phyloP scores from a whole-genome alignment of 2,888 invertebrate species.

The Lypha dubia region DNA sequence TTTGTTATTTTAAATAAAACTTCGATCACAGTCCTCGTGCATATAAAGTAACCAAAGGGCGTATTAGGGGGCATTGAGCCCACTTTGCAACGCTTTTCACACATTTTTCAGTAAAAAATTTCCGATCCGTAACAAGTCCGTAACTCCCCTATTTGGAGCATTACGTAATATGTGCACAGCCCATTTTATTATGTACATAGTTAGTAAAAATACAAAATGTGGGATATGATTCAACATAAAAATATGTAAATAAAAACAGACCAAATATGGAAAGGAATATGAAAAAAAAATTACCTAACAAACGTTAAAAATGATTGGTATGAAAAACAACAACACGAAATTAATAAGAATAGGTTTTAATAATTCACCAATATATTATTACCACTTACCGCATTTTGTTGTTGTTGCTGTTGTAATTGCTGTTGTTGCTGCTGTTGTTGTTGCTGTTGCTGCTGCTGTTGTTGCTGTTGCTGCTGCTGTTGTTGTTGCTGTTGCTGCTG shows the following conservation, averaged over 20 bases:
- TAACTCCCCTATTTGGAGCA: too few relatives aligned
- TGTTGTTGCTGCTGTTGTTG: constrained; percentile 81
- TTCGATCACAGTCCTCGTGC: too few relatives aligned
- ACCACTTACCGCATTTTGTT: constrained; percentile 79
- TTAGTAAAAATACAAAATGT: not conserved
- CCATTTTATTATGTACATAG: not conserved
- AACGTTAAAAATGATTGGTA: too few relatives aligned
- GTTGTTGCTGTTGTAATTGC: constrained; percentile 80
- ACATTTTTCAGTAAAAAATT: too few relatives aligned
- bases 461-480: constrained; percentile 84
- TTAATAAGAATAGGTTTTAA: not conserved
- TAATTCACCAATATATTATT: not conserved
- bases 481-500: constrained; percentile 82
- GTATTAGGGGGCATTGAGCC: too few relatives aligned
- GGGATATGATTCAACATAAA: not conserved
- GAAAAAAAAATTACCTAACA: not conserved
- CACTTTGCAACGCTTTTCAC: too few relatives aligned
- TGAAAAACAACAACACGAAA: not conserved
- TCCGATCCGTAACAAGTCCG: too few relatives aligned
- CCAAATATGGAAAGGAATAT: not conserved
- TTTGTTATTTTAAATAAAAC: too few relatives aligned
- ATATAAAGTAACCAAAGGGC: too few relatives aligned
- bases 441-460: constrained; percentile 85
- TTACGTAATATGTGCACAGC: too few relatives aligned
- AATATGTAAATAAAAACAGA: not conserved